A percentile compares a stretch with the other conserved stretches of the same genome.
These are phyloP conservation scores for Trachurus trachurus DNA, from an alignment of 2,797 vertebrate species.

Conservation along the genomic window DNA sequence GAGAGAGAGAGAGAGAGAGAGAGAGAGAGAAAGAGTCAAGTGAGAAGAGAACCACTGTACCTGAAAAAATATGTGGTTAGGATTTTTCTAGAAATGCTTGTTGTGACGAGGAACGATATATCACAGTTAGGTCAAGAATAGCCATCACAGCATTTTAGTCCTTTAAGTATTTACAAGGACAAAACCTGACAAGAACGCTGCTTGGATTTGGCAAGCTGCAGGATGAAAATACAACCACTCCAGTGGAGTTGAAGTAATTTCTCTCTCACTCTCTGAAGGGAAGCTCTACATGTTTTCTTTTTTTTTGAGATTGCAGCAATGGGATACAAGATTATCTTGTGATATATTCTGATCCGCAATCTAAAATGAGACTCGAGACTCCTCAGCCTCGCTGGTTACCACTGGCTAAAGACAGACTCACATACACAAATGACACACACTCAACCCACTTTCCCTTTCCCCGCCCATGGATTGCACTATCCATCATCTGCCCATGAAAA, in stretches of 20 bases:
- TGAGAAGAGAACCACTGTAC: slow-evolving; percentile 20
- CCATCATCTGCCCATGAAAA: slow-evolving; percentile 72
- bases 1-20: slow-evolving; percentile 11
- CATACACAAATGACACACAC: slow-evolving; percentile 26
- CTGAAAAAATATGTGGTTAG: slow-evolving; percentile 24
- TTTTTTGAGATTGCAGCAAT: neutral
- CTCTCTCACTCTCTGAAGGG: neutral
- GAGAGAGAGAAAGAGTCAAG: neutral
- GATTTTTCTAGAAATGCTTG: slow-evolving; percentile 15
- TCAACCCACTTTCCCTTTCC: slow-evolving; percentile 40
- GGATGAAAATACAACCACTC: neutral
- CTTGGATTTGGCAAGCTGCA: slow-evolving; percentile 6
- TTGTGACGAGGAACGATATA: slow-evolving; percentile 23
- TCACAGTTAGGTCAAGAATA: slow-evolving; percentile 42
- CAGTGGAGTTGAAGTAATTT: neutral
- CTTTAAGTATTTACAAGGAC: slow-evolving; percentile 49
- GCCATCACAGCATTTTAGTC: slow-evolving; percentile 12
- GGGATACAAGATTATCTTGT: neutral
- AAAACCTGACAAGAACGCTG: slow-evolving; percentile 17
- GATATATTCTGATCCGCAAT: slow-evolving; percentile 9
- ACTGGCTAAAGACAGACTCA: slow-evolving; percentile 25
- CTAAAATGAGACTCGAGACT: slow-evolving; percentile 22
- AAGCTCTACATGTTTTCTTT: neutral
- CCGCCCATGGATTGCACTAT: slow-evolving; percentile 58
- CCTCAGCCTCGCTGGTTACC: slow-evolving; percentile 6